Evolutionary conservation across 2,113 vertebrate genomes (phyloP), one percentile per base, ranked within the genome.

Genomic region (Dipodomys ordii): DNA sequence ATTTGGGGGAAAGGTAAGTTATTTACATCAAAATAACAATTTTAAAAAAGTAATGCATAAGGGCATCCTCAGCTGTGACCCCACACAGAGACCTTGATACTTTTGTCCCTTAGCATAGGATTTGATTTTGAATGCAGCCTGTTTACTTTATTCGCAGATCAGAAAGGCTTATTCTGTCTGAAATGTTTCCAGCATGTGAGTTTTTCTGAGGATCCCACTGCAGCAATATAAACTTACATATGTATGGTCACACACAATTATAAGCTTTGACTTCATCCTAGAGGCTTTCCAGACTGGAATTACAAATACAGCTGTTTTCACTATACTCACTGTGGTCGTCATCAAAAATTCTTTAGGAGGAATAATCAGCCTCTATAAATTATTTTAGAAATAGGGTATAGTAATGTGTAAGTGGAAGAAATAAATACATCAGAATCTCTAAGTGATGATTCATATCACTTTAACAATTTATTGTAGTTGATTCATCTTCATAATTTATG

Each of bases 211-310:
- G 83, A 95, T 76, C 69, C 87, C 86, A 87, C 74, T 96, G 84
- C 22, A 87, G 91, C 87, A 95, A 93, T 88, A 95, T 94, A 95
- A 96, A 96, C 93, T 95, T 73, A 53, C 95, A 87, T 95, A 97
- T 57, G 53, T 95, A 96, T 95, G 95, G 95, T 96, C 94, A 88
- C 95, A 95, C 96, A 97, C 94, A 96, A 96, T 95, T 95, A 96
- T 92, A 94, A 94, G 95, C 94, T 96, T 95, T 97, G 96, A 97
- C 96, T 94, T 97, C 96, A 96, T 90, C 96, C 90, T 73, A 92
- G 94, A 60, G 84, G 91, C 84, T 94, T 95, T 96, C 74, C 53
- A 35, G 78, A 15, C 96, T 93, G 93, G 89, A 92, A 93, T 69
- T 80, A 85, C 81, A 94, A 96, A 95, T 95, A 93, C 93, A 95